Evolutionary conservation across 2,113 vertebrate species (phyloP), one percentile per base, ranked within the genome.

Genomic region (Holacanthus passer): DNA sequence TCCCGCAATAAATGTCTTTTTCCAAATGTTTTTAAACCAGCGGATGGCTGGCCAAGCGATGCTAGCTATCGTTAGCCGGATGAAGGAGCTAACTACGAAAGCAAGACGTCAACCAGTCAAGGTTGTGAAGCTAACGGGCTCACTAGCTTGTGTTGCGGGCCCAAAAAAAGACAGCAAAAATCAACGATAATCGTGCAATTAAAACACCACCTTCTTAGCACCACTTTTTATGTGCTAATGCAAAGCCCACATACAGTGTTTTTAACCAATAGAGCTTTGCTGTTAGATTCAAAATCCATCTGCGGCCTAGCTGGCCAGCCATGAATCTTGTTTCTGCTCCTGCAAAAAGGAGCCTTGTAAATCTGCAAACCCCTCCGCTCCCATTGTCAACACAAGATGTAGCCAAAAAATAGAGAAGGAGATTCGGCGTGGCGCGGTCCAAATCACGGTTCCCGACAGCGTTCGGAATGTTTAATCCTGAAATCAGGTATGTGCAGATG

Each of bases 291-390:
- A 70, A 48, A 83, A 82, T 24, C 79, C 77, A 43, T 66, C 52
- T 48, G 92, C 91, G 93, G 93, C 93, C 93, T 94, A 93, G 91
- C 93, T 91, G 91, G 90, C 93, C 91, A 94, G 92, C 94, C 94
- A 91, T 92, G 95, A 91, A 91, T 93, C 89, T 91, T 83, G 88
- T 85, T 92, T 87, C 91, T 91, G 91, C 90, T 94, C 92, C 92
- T 86, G 94, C 92, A 87, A 86, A 83, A 90, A 87, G 90, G 85
- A 94, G 91, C 90, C 86, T 41, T 78, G 91, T 83, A 91, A 88
- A 93, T 87, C 67, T 90, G 92, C 91, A 93, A 92, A 93, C 43
- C 92, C 59, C 60, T 88, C 81, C 86, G 84, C 84, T 91, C 87
- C 92, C 94, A 95, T 95, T 90, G 89, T 93, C 88, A 86, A 83